A percentile compares a stretch with the other conserved stretches of the same genome.
Evolutionary conservation across 2,113 vertebrate species (phyloP).

Genomic region (Pygathrix nemaeus): DNA sequence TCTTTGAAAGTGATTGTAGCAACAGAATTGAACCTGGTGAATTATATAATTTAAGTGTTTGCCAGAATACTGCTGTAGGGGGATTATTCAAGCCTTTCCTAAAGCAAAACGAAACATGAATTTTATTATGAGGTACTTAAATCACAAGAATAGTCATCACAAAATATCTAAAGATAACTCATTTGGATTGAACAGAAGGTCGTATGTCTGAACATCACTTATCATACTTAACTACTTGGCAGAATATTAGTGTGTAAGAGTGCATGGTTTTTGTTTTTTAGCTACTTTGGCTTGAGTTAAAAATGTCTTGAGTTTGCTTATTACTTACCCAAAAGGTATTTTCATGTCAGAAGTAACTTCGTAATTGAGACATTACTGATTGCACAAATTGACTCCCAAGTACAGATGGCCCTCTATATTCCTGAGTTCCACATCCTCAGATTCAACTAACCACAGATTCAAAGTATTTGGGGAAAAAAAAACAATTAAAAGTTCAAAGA

Average conservation of each 20-base stretch:
- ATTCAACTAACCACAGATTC: background rate
- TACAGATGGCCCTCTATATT: background rate
- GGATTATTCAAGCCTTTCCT: constrained; percentile 76
- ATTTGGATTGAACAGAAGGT: constrained; percentile 81
- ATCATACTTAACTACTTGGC: constrained; percentile 78
- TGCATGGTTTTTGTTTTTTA: constrained; percentile 72
- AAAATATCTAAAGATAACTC: constrained; percentile 77
- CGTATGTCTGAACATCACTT: constrained; percentile 75
- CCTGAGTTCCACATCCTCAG: background rate
- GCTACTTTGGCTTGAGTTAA: constrained; percentile 75
- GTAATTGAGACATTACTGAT: constrained; percentile 50
- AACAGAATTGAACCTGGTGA: constrained; percentile 80
- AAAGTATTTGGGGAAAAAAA: background rate
- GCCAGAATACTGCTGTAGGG: constrained; percentile 74
- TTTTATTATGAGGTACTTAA: constrained; percentile 75
- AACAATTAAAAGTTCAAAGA: background rate
- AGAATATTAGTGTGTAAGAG: constrained; percentile 70
- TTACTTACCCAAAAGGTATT: constrained; percentile 74
- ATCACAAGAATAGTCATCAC: constrained; percentile 69
- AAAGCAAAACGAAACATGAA: constrained; percentile 76
- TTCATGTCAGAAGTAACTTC: constrained; percentile 68
- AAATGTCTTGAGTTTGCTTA: constrained; percentile 75
- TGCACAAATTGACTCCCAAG: background rate
- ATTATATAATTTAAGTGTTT: constrained; percentile 83
- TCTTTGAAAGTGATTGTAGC: constrained; percentile 82